A percentile compares a stretch with the other conserved stretches of the same genome.
Evolutionary conservation across 2,797 vertebrate species (phyloP).

Genomic region (Neomorphus geoffroyi): DNA sequence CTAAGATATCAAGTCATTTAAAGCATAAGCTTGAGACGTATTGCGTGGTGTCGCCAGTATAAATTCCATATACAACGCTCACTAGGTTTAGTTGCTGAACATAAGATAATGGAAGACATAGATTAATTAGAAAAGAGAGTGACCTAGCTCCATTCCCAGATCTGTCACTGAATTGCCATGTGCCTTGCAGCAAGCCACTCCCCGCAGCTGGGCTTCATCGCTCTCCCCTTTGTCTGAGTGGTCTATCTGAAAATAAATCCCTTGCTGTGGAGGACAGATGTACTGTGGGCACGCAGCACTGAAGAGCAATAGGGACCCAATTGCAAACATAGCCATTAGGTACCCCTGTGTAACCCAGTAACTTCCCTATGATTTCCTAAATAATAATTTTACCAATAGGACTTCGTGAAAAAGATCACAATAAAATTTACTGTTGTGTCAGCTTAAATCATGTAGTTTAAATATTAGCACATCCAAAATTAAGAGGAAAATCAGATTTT

Average conservation of each 20-base stretch:
- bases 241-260: not conserved
- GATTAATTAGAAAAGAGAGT: constrained; percentile 37
- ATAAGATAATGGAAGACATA: constrained; percentile 6
- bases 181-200: constrained; percentile 28
- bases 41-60: not conserved
- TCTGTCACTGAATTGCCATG: not conserved
- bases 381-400: not conserved
- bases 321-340: accelerated
- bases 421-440: not conserved
- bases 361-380: not conserved
- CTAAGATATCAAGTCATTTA: not conserved
- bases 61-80: not conserved
- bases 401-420: not conserved
- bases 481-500: not conserved
- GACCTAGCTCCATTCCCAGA: constrained; percentile 17
- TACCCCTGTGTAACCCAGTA: not conserved
- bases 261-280: accelerated
- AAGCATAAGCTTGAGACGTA: not conserved
- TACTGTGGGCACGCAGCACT: accelerated
- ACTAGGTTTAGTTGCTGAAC: not conserved
- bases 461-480: not conserved
- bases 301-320: not conserved
- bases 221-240: constrained; percentile 30
- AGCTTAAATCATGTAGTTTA: not conserved
- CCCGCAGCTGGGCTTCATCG: not conserved